Evolutionary conservation across 2,113 vertebrate genomes (phyloP).

Genomic region (Polypterus bichir): DNA sequence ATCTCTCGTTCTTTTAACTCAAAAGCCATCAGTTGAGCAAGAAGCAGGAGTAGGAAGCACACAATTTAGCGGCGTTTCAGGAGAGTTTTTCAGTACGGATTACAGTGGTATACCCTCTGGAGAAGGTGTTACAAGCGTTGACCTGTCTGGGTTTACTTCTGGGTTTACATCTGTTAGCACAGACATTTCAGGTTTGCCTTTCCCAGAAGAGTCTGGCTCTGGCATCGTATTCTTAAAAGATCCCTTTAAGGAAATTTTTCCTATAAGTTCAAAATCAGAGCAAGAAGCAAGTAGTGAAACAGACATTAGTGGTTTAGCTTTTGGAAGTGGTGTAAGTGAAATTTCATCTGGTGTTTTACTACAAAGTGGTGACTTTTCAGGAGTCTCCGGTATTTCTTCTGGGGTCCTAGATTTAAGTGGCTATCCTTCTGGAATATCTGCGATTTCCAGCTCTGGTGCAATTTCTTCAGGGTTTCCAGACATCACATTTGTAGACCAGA

Average conservation of each 20-base stretch:
- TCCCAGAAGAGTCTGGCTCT: too few relatives aligned
- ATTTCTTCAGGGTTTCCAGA: conserved; percentile 29
- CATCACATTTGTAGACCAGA: conserved; percentile 49
- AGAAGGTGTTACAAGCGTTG: conserved; percentile 40
- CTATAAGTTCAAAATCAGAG: not conserved
- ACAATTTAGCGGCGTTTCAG: conserved; percentile 22
- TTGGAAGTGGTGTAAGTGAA: conserved; percentile 39
- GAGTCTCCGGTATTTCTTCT: conserved; percentile 24
- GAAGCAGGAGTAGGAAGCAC: conserved; percentile 7
- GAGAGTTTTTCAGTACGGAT: conserved; percentile 8
- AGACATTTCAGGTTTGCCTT: conserved; percentile 4
- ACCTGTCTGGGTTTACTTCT: conserved; percentile 26
- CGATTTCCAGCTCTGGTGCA: conserved; percentile 28
- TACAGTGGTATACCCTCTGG: conserved; percentile 40
- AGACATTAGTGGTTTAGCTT: conserved; percentile 43
- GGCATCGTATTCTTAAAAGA: too few relatives aligned
- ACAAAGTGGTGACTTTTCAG: conserved; percentile 38
- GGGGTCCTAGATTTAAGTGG: conserved; percentile 23
- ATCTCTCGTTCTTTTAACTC: not conserved
- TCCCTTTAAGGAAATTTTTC: not conserved
- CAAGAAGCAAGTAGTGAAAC: not conserved
- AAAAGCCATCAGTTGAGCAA: not conserved
- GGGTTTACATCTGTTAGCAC: conserved; percentile 11
- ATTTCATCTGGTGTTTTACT: not conserved
- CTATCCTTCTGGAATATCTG: conserved; percentile 14